Evolutionary conservation across 2,888 invertebrate species (phyloP).

Genomic region (Drosophila sordidula): DNA sequence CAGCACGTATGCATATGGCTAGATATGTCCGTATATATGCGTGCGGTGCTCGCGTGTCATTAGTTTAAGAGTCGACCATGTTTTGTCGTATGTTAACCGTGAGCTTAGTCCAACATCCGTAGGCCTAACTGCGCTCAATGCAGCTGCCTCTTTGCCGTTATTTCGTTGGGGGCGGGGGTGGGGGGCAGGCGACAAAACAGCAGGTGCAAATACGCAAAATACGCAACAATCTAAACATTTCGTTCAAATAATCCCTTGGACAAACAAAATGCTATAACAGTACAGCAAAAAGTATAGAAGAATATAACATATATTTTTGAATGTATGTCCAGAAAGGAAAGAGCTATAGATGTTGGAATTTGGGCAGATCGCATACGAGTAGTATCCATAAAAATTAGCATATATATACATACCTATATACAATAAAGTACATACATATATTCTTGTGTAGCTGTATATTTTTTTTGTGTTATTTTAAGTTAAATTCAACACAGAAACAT

Average conservation of each 20-base stretch:
- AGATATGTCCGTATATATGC: not conserved
- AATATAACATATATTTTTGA: slow-evolving; percentile 22
- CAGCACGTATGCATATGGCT: too few species aligned
- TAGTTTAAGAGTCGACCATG: slow-evolving; percentile 34
- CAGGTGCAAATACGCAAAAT: slow-evolving; percentile 31
- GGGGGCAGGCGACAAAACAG: slow-evolving; percentile 25
- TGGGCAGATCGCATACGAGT: slow-evolving; percentile 15
- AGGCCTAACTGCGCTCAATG: slow-evolving; percentile 8
- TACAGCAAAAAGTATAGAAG: slow-evolving; percentile 19
- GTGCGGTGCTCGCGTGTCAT: slow-evolving; percentile 47
- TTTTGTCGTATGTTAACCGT: slow-evolving; percentile 22
- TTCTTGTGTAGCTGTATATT: slow-evolving; percentile 54
- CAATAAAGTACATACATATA: slow-evolving; percentile 21
- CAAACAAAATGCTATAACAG: slow-evolving; percentile 31
- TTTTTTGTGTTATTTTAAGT: slow-evolving; percentile 56
- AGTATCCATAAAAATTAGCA: slow-evolving; percentile 37
- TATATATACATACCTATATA: slow-evolving; percentile 30
- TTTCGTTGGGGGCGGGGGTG: too few species aligned
- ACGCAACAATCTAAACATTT: slow-evolving; percentile 51
- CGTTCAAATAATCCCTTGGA: slow-evolving; percentile 42
- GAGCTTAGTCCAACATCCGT: slow-evolving; percentile 6
- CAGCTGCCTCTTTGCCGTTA: slow-evolving; percentile 21
- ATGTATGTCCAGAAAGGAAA: slow-evolving; percentile 28
- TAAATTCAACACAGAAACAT: slow-evolving; percentile 29
- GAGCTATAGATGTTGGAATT: not conserved